A percentile compares a stretch with the other conserved stretches of the same genome.
phyloP scores from a whole-genome alignment of 23 tunicate species.

The Trididemnum clinides region DNA sequence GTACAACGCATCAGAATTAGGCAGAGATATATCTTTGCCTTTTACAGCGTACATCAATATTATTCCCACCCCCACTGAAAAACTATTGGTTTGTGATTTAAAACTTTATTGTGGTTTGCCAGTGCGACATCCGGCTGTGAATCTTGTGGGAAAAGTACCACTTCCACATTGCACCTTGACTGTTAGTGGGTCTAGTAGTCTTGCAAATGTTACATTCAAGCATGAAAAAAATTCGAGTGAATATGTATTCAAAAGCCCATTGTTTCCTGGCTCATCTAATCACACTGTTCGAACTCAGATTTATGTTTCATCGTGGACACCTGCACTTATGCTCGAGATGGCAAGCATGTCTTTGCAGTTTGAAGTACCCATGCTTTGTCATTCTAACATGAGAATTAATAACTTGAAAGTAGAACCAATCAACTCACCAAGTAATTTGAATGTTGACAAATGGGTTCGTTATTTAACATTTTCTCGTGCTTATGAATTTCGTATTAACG shows the following conservation, averaged over 20 bases:
- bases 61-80: not conserved
- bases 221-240: conserved; percentile 3
- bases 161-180: conserved; percentile 14
- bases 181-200: conserved; percentile 19
- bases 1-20: not conserved
- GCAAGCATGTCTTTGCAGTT: conserved; percentile 25
- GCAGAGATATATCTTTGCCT: conserved; percentile 25
- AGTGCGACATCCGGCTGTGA: conserved; percentile 38
- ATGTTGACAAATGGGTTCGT: conserved; percentile 40
- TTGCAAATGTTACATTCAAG: conserved; percentile 21
- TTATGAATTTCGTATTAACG: conserved; percentile 41
- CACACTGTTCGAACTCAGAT: conserved; percentile 21
- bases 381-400: conserved; percentile 27
- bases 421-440: not conserved
- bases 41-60: conserved; percentile 38
- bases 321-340: conserved; percentile 34
- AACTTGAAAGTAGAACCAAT: conserved; percentile 15
- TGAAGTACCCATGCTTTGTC: conserved; percentile 61
- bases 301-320: conserved; percentile 27
- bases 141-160: conserved; percentile 33
- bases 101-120: conserved; percentile 50
- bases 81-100: conserved; percentile 18
- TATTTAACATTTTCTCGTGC: conserved; percentile 33
- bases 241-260: conserved; percentile 9
- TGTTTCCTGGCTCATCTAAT: conserved; percentile 49